Conservation (phyloP, 2,888 invertebrate species). For the Drosophila anomalata region DNA sequence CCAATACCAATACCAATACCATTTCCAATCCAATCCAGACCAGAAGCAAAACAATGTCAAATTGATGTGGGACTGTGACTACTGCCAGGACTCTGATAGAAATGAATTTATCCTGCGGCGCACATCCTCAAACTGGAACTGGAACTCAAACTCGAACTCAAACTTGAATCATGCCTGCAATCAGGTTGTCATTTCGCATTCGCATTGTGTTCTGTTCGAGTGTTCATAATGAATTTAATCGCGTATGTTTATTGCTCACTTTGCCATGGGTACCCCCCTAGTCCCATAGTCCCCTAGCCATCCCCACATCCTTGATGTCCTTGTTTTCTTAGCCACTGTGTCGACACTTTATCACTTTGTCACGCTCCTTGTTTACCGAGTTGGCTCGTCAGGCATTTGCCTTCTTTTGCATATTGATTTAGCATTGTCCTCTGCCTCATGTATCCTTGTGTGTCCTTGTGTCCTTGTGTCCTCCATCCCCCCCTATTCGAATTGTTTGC, state of each 20-base stretch:
- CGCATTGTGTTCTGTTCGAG: slow-evolving; percentile 75
- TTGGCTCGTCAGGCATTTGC: slow-evolving; percentile 45
- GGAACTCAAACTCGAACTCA: slow-evolving; percentile 6
- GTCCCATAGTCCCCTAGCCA: neutral
- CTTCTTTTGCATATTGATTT: slow-evolving; percentile 72
- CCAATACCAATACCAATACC: neutral
- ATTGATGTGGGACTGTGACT: slow-evolving; percentile 38
- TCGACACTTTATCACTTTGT: slow-evolving; percentile 75
- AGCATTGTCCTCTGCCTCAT: slow-evolving; percentile 43
- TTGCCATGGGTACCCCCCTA: slow-evolving; percentile 36
- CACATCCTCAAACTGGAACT: slow-evolving; percentile 9
- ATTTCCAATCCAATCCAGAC: neutral
- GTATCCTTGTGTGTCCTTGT: slow-evolving; percentile 26
- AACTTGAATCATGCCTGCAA: slow-evolving; percentile 37
- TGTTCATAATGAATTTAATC: slow-evolving; percentile 83
- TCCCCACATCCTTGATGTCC: slow-evolving; percentile 44
- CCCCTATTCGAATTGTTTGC: slow-evolving; percentile 64
- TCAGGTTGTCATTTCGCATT: slow-evolving; percentile 69
- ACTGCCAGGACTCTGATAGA: slow-evolving; percentile 17
- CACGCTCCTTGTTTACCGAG: slow-evolving; percentile 69
- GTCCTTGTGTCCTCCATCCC: neutral
- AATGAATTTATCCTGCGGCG: slow-evolving; percentile 17
- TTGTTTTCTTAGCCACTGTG: slow-evolving; percentile 44
- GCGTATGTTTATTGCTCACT: slow-evolving; percentile 83
- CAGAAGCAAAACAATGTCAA: slow-evolving; percentile 42